A percentile compares a stretch with the other conserved stretches of the same genome.
These are phyloP conservation scores for Zeugodacus cucurbitae DNA, from an alignment of 1,140 invertebrate genomes.

Conservation along the genomic window DNA sequence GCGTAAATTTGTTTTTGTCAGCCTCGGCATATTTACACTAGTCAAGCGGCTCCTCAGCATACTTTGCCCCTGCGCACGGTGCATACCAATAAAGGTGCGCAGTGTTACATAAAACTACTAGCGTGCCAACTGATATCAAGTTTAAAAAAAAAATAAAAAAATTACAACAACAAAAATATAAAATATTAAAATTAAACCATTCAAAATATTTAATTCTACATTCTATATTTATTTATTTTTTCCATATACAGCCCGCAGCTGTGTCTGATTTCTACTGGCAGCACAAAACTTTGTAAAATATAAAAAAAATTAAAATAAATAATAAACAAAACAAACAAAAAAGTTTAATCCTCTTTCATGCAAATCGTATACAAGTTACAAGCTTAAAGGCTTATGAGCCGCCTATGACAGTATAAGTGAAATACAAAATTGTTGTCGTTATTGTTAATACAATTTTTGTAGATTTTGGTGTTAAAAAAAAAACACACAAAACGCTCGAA, in stretches of 20 bases:
- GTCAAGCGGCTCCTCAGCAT: not conserved
- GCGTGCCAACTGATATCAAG: too few relatives aligned
- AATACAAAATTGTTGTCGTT: not conserved
- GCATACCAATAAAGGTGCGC: not conserved
- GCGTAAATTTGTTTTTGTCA: slow-evolving; percentile 2
- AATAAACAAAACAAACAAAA: not conserved
- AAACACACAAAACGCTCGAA: not conserved
- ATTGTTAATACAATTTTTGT: not conserved
- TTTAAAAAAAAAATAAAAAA: not conserved
- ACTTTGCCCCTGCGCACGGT: not conserved
- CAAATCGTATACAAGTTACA: slow-evolving; percentile 3
- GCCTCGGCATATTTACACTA: not conserved
- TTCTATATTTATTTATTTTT: not conserved
- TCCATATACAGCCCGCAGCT: not conserved
- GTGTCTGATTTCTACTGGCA: not conserved
- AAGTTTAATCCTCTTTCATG: not conserved
- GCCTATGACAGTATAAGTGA: not conserved
- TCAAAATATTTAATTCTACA: not conserved
- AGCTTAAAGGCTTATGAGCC: slow-evolving; percentile 23
- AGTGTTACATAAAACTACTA: not conserved
- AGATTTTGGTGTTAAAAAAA: not conserved
- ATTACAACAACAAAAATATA: not conserved
- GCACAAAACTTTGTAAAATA: not conserved
- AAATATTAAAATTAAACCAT: not conserved
- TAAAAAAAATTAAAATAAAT: not conserved